Percentiles rank a stretch among this genome's conserved stretches.
These are phyloP conservation scores for Pagetopsis macropterus DNA, from an alignment of 2,797 vertebrate genomes.

Conservation along the genomic window DNA sequence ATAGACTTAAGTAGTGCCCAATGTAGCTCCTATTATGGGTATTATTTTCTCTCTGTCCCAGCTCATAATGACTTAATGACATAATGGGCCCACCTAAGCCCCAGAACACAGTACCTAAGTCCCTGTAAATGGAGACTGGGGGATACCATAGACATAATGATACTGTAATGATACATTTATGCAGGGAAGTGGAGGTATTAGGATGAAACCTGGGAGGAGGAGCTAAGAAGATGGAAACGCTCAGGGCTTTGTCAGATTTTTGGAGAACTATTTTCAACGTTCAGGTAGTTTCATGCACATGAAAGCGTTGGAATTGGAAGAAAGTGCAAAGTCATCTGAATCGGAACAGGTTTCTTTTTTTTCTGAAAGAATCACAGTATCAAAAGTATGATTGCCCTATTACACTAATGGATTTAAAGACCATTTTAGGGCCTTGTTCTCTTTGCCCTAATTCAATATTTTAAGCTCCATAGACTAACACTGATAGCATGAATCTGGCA, in stretches of 20 bases:
- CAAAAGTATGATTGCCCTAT: conserved; percentile 55
- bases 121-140: conserved; percentile 71
- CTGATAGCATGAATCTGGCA: conserved; percentile 44
- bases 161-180: conserved; percentile 78
- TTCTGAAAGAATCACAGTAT: conserved; percentile 41
- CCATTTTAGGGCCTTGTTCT: conserved; percentile 57
- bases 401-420: conserved; percentile 61
- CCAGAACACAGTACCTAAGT: conserved; percentile 76
- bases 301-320: conserved; percentile 42
- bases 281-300: conserved; percentile 51
- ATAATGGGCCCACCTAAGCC: conserved; percentile 81
- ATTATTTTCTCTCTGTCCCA: conserved; percentile 79
- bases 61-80: conserved; percentile 84
- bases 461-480: conserved; percentile 49
- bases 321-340: conserved; percentile 50
- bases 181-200: conserved; percentile 74
- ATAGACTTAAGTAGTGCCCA: conserved; percentile 69
- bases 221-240: conserved; percentile 60
- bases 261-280: conserved; percentile 62
- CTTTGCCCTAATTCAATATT: conserved; percentile 60
- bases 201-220: conserved; percentile 69
- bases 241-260: conserved; percentile 57
- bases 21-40: conserved; percentile 72
- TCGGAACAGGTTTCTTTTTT: conserved; percentile 12
- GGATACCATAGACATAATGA: conserved; percentile 74